Conservation (phyloP, 1,140 invertebrate genomes). For the Forficula auricularia region DNA sequence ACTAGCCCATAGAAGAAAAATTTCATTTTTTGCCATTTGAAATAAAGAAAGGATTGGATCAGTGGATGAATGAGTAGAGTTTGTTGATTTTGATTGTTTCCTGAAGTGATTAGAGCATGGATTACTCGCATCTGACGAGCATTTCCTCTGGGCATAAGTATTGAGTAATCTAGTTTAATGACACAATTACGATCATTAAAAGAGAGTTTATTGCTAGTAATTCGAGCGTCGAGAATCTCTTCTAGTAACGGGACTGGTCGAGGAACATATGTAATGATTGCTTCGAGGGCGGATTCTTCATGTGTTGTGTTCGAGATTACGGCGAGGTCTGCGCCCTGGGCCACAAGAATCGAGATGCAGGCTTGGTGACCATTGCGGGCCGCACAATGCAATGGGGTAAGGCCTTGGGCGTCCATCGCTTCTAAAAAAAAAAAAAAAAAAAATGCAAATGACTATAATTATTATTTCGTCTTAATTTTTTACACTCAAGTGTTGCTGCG, state of each 20-base stretch:
- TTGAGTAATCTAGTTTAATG: conserved; percentile 4
- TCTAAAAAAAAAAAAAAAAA: conserved; percentile 17
- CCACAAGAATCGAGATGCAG: conserved; percentile 34
- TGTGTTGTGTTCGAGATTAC: conserved; percentile 12
- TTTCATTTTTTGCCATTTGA: conserved; percentile 34
- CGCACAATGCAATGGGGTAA: conserved; percentile 41
- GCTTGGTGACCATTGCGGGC: conserved; percentile 35
- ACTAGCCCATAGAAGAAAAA: conserved; percentile 31
- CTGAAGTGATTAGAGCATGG: conserved; percentile 29
- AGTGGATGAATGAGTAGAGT: conserved; percentile 33
- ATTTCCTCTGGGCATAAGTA: background rate
- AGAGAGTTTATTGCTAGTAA: conserved; percentile 25
- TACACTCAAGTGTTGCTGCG: too few species aligned
- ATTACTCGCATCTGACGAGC: conserved; percentile 28
- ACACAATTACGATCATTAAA: conserved; percentile 27
- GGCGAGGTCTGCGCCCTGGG: conserved; percentile 39
- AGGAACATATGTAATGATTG: conserved; percentile 19
- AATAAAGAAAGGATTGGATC: conserved; percentile 32
- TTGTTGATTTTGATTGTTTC: conserved; percentile 27
- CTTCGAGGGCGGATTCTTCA: too few species aligned
- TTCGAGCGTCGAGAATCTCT: conserved; percentile 29
- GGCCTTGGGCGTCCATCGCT: conserved; percentile 30
- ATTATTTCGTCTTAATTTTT: too few species aligned
- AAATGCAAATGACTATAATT: too few species aligned
- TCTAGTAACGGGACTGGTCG: conserved; percentile 31